These are phyloP conservation scores for Edolisoma coerulescens DNA, from an alignment of 2,113 vertebrate species.

Conservation along the genomic window DNA sequence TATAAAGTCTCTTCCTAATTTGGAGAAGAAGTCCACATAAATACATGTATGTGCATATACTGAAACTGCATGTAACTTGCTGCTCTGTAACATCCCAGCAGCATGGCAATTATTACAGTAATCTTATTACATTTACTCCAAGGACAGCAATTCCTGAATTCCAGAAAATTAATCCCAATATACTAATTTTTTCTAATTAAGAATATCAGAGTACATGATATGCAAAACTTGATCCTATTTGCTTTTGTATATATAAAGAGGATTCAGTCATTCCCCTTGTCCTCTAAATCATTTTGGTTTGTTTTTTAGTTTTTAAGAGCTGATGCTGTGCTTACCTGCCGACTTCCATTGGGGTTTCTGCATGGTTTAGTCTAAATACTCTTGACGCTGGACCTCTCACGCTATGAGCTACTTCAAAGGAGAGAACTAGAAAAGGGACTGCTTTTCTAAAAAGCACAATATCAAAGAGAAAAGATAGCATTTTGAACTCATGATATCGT, in stretches of 20 bases:
- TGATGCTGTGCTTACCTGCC: constrained; percentile 60
- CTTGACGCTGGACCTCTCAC: constrained; percentile 53
- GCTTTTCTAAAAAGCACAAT: constrained; percentile 12
- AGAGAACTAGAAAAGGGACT: constrained; percentile 38
- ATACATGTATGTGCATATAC: not conserved
- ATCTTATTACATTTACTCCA: not conserved
- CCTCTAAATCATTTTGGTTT: constrained; percentile 37
- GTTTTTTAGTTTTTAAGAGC: constrained; percentile 35
- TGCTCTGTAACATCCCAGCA: not conserved
- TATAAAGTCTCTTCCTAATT: not conserved
- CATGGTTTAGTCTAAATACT: constrained; percentile 70
- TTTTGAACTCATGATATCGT: constrained; percentile 65
- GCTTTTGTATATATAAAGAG: constrained; percentile 8
- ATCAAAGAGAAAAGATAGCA: constrained; percentile 68
- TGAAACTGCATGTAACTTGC: not conserved
- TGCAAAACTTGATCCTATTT: constrained; percentile 8
- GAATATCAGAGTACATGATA: not conserved
- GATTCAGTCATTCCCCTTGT: constrained; percentile 13
- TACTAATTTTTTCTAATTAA: not conserved
- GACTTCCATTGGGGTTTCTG: constrained; percentile 67
- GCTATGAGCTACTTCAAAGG: constrained; percentile 66
- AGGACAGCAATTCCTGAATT: not conserved
- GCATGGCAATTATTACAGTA: not conserved
- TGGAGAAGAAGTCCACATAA: not conserved
- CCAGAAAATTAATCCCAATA: constrained; percentile 15